Percentiles rank a stretch among this genome's conserved stretches.
These are phyloP conservation scores for Anser brachyrhynchus DNA, from an alignment of 2,113 vertebrate genomes.

Conservation along the genomic window DNA sequence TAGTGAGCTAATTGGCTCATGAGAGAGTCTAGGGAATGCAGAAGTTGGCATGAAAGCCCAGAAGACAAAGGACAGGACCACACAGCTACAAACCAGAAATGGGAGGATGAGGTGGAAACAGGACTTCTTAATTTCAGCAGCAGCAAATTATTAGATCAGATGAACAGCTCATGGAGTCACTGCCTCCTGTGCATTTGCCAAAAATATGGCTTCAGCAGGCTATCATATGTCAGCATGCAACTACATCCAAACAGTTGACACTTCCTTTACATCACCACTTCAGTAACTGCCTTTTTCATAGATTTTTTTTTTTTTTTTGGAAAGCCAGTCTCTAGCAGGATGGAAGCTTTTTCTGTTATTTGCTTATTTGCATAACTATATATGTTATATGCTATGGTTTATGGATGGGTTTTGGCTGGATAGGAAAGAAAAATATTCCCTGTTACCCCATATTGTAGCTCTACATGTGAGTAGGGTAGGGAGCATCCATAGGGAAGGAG, in stretches of 20 bases:
- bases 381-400: neutral
- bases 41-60: neutral
- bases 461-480: neutral
- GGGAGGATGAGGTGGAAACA: neutral
- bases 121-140: neutral
- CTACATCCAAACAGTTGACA: neutral
- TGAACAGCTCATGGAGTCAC: neutral
- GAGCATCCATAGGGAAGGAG: neutral
- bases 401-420: neutral
- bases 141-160: neutral
- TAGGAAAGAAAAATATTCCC: neutral
- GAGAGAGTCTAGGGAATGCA: neutral
- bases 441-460: neutral
- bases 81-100: neutral
- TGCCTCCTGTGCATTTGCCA: neutral
- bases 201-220: neutral
- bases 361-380: neutral
- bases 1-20: neutral
- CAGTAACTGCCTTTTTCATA: neutral
- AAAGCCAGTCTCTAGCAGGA: neutral
- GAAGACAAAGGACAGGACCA: neutral
- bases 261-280: constrained; percentile 1
- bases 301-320: neutral
- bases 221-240: neutral
- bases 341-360: neutral